Conservation (phyloP, 2,888 invertebrate species). For the Hypsopygia costalis region DNA sequence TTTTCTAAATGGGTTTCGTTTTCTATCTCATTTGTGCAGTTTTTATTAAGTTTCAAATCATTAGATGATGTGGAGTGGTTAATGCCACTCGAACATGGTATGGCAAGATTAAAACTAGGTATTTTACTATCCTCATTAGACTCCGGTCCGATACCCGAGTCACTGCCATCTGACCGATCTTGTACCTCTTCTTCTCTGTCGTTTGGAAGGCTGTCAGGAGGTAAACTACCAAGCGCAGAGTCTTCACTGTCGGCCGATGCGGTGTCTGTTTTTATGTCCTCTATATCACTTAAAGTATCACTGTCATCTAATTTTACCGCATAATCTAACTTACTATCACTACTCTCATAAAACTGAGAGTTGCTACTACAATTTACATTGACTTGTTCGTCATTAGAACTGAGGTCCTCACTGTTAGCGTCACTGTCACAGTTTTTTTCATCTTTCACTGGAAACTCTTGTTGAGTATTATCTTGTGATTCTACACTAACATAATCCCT, state of each 20-base stretch:
- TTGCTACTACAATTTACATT: constrained; percentile 54
- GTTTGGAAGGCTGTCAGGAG: constrained; percentile 60
- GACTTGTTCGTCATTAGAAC: constrained; percentile 64
- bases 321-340: constrained; percentile 73
- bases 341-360: constrained; percentile 77
- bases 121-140: constrained; percentile 80
- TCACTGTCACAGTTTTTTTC: constrained; percentile 67
- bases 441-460: constrained; percentile 45
- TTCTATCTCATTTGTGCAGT: constrained; percentile 23
- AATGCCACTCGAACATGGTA: constrained; percentile 49
- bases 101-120: constrained; percentile 51
- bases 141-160: constrained; percentile 91
- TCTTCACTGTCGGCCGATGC: constrained; percentile 82
- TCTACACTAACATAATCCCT: constrained; percentile 22
- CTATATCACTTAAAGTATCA: constrained; percentile 75
- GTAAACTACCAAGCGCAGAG: constrained; percentile 82
- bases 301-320: constrained; percentile 73
- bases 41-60: constrained; percentile 11
- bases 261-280: constrained; percentile 74
- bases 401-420: constrained; percentile 63
- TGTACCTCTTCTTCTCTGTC: constrained; percentile 82
- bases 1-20: constrained; percentile 23
- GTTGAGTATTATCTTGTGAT: constrained; percentile 32
- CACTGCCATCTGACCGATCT: constrained; percentile 89
- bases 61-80: constrained; percentile 16